Conservation (phyloP, 2,113 vertebrate genomes). For the Echinops telfairi region DNA sequence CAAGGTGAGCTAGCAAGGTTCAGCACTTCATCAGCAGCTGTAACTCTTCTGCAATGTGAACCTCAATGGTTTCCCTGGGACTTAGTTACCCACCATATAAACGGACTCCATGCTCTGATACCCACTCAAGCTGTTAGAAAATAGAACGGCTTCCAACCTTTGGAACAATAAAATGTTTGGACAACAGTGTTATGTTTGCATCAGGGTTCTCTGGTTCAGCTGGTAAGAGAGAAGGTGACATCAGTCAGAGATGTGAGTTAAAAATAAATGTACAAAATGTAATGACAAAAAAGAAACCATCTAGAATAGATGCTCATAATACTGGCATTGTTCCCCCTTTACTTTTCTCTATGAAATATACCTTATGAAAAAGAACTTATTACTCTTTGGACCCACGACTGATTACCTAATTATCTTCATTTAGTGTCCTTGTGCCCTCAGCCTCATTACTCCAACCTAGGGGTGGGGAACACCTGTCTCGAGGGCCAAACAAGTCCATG, state of each 20-base stretch:
- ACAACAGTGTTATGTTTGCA: neutral
- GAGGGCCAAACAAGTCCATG: too few species aligned
- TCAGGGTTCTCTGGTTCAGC: neutral
- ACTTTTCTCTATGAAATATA: neutral
- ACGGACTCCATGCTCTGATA: conserved; percentile 67
- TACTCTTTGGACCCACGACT: neutral
- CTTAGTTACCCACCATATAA: conserved; percentile 53
- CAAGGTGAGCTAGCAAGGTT: conserved; percentile 49
- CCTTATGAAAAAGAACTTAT: rapidly evolving
- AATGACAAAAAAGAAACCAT: neutral
- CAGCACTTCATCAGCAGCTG: conserved; percentile 39
- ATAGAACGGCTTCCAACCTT: conserved; percentile 50
- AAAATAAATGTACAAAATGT: neutral
- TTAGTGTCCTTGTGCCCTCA: neutral
- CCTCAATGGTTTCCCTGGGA: conserved; percentile 30
- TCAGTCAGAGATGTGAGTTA: rapidly evolving
- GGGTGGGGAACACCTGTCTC: too few species aligned
- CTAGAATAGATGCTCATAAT: too few species aligned
- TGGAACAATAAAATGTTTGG: neutral
- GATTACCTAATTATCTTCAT: too few species aligned
- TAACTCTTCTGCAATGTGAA: conserved; percentile 58
- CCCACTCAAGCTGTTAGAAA: conserved; percentile 53
- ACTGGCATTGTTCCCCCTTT: neutral
- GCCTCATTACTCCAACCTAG: neutral
- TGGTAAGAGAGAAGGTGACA: neutral